Conservation (phyloP, 1,140 invertebrate species). For the Drosophila sproati region DNA sequence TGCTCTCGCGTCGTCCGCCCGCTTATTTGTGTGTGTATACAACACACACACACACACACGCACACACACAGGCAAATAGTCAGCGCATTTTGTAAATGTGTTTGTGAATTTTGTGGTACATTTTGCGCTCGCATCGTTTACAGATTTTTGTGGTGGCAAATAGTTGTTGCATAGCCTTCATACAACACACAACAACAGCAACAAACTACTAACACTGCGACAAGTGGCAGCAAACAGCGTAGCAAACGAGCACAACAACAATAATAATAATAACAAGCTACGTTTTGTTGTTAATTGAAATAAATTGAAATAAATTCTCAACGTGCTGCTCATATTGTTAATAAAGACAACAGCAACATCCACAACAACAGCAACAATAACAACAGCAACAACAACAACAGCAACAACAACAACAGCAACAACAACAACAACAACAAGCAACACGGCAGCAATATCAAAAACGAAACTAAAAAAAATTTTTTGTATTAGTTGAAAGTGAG, state of each 20-base stretch:
- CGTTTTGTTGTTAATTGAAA: constrained; percentile 76
- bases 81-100: constrained; percentile 16
- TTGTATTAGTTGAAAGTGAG: constrained; percentile 29
- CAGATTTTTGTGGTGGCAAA: constrained; percentile 71
- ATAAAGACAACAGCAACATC: constrained; percentile 56
- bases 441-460: constrained; percentile 16
- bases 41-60: constrained; percentile 30
- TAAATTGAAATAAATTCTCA: constrained; percentile 82
- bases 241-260: constrained; percentile 24
- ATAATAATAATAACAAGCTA: constrained; percentile 20
- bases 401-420: constrained; percentile 14
- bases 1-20: constrained; percentile 56
- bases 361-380: background rate
- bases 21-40: constrained; percentile 43
- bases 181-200: constrained; percentile 62
- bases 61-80: constrained; percentile 5
- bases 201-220: constrained; percentile 59
- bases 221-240: constrained; percentile 61
- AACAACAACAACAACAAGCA: constrained; percentile 18
- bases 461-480: constrained; percentile 35
- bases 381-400: constrained; percentile 22
- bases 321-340: constrained; percentile 77
- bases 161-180: constrained; percentile 76
- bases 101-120: constrained; percentile 70
- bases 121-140: constrained; percentile 61